Evolutionary conservation across 1,140 invertebrate species (phyloP).

Genomic region (Drosophila littoralis): DNA sequence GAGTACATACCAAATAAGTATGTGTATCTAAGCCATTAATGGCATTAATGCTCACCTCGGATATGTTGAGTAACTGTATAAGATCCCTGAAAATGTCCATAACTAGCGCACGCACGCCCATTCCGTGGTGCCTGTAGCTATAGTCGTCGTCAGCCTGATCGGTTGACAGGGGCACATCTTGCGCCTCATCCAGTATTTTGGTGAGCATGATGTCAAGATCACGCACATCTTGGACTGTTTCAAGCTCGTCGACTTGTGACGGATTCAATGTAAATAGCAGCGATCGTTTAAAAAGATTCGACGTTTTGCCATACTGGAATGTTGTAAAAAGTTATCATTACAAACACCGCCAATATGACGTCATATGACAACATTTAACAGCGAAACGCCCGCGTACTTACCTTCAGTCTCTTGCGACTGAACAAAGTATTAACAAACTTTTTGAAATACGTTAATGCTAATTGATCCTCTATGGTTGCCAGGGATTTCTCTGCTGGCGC

Average conservation of each 20-base stretch:
- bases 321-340: conserved; percentile 26
- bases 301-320: conserved; percentile 51
- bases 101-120: conserved; percentile 45
- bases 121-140: conserved; percentile 22
- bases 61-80: conserved; percentile 43
- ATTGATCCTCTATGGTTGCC: conserved; percentile 46
- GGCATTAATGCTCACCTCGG: conserved; percentile 60
- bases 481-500: conserved; percentile 17
- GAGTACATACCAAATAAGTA: not conserved
- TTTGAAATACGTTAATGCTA: conserved; percentile 68
- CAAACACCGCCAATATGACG: conserved; percentile 50
- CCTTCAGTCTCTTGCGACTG: conserved; percentile 57
- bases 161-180: conserved; percentile 30
- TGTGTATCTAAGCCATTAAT: conserved; percentile 4
- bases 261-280: conserved; percentile 58
- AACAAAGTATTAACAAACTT: conserved; percentile 69
- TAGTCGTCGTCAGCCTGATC: conserved; percentile 26
- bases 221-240: conserved; percentile 56
- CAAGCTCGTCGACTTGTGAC: conserved; percentile 56
- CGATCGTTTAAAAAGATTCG: conserved; percentile 50
- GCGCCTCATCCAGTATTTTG: conserved; percentile 54
- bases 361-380: conserved; percentile 40
- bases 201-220: conserved; percentile 68
- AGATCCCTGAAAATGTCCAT: conserved; percentile 63
- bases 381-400: conserved; percentile 24